These are phyloP conservation scores for Coleophora deauratella DNA, from an alignment of 2,888 invertebrate genomes.

Conservation along the genomic window DNA sequence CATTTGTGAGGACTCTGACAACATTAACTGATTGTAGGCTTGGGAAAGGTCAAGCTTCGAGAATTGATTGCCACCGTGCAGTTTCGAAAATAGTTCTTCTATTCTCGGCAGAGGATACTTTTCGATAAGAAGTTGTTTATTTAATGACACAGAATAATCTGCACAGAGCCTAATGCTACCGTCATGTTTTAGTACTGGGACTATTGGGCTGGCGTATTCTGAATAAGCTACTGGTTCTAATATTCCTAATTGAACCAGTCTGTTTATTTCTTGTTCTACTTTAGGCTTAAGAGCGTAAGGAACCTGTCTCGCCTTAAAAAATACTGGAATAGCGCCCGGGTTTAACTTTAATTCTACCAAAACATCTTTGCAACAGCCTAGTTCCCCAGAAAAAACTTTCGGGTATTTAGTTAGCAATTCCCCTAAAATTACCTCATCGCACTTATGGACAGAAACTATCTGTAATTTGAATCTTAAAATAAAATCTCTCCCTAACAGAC, in stretches of 20 bases:
- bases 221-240: constrained; percentile 15
- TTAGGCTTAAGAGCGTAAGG: constrained; percentile 16
- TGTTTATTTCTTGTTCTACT: constrained; percentile 15
- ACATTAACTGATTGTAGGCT: constrained; percentile 9
- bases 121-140: constrained; percentile 8
- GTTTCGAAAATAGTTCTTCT: constrained; percentile 9
- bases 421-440: too few relatives aligned
- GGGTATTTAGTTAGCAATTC: background rate
- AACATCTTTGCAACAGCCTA: constrained; percentile 9
- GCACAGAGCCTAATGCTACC: constrained; percentile 3
- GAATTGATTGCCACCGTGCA: too few relatives aligned
- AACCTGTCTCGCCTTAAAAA: constrained; percentile 15
- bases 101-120: constrained; percentile 9
- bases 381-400: constrained; percentile 1
- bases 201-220: constrained; percentile 2
- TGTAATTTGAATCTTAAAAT: too few relatives aligned
- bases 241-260: constrained; percentile 12
- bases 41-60: constrained; percentile 6
- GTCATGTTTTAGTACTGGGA: background rate
- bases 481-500: too few relatives aligned
- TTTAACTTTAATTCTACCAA: constrained; percentile 12
- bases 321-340: constrained; percentile 7
- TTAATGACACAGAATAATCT: constrained; percentile 5
- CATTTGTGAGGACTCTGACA: constrained; percentile 5
- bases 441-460: too few relatives aligned